phyloP scores from a whole-genome alignment of 2,113 vertebrate species.

The Xerus inauris region DNA sequence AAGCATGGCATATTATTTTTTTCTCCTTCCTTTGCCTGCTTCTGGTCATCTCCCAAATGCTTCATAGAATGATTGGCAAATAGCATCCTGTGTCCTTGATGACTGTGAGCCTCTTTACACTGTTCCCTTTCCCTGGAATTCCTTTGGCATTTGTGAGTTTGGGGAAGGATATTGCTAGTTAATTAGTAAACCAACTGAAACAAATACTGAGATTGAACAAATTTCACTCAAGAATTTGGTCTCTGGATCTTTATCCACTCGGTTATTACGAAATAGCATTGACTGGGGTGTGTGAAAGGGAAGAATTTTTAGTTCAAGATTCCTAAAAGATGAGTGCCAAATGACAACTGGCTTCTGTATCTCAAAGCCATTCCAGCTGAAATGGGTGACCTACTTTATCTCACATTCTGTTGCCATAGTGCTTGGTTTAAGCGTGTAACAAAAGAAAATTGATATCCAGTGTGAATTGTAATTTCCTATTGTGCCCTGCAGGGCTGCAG shows the following conservation, averaged over 20 bases:
- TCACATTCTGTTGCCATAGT: conserved; percentile 71
- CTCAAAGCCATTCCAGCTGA: conserved; percentile 25
- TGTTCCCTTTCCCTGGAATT: background rate
- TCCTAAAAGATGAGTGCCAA: conserved; percentile 31
- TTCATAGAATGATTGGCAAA: background rate
- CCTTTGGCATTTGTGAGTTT: background rate
- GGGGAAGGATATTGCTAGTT: background rate
- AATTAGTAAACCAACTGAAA: background rate
- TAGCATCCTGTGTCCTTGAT: background rate
- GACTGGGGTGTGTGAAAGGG: background rate
- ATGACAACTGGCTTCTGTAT: conserved; percentile 54
- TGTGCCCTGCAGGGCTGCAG: conserved; percentile 56
- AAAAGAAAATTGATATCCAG: conserved; percentile 75
- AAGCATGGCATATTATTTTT: background rate
- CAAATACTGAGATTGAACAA: background rate
- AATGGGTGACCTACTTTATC: conserved; percentile 72
- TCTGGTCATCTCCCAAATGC: background rate
- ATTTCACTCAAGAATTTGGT: background rate
- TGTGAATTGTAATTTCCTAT: conserved; percentile 74
- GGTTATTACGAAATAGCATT: background rate
- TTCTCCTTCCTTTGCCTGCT: background rate
- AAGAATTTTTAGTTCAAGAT: conserved; percentile 47
- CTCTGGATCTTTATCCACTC: conserved; percentile 9
- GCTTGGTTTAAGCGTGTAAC: conserved; percentile 69
- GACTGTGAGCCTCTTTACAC: background rate